These are phyloP conservation scores for Lycocerus yunnanus DNA, from an alignment of 2,888 invertebrate species.

Conservation along the genomic window DNA sequence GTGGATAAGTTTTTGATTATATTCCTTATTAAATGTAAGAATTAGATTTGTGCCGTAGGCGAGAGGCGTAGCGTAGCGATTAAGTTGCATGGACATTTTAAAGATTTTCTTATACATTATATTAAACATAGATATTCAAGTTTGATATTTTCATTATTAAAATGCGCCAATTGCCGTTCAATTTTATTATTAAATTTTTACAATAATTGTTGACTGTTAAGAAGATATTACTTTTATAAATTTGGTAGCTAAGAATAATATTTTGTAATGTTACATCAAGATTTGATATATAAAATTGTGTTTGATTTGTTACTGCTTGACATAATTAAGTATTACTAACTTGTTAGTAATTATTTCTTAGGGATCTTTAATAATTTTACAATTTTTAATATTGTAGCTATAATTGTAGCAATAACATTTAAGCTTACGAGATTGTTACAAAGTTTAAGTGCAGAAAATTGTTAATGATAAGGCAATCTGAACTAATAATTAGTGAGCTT, in stretches of 20 bases:
- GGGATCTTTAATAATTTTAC: neutral
- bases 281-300: neutral
- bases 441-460: slow-evolving; percentile 8
- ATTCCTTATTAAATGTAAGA: neutral
- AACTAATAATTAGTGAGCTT: slow-evolving; percentile 18
- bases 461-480: slow-evolving; percentile 13
- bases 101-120: neutral
- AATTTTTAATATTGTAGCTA: slow-evolving; percentile 13
- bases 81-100: neutral
- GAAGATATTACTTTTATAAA: slow-evolving; percentile 13
- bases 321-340: neutral
- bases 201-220: neutral
- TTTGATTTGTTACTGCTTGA: neutral
- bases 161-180: neutral
- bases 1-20: neutral
- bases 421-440: slow-evolving; percentile 14
- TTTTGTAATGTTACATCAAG: neutral
- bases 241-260: neutral
- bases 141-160: neutral
- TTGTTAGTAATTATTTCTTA: neutral
- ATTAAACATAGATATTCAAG: neutral
- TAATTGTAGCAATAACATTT: slow-evolving; percentile 27
- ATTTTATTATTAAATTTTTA: neutral
- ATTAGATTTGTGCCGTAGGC: neutral
- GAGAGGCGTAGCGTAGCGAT: neutral